These are phyloP conservation scores for Phymorhynchus buccinoides DNA, from an alignment of 1,140 invertebrate species.

Conservation along the genomic window DNA sequence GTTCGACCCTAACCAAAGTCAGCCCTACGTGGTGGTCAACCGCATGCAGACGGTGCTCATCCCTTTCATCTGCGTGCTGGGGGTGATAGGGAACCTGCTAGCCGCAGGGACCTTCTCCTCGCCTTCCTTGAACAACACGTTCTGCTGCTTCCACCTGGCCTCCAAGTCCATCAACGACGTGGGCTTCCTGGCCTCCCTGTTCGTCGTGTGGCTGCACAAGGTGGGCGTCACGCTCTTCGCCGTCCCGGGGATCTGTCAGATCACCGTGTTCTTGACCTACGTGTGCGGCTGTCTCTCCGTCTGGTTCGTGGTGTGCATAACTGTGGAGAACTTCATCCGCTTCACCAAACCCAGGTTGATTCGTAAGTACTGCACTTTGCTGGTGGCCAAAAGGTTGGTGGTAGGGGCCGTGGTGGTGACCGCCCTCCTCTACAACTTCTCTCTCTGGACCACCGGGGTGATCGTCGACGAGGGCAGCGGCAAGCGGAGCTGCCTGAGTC, in stretches of 20 bases:
- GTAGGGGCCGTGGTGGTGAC: slow-evolving; percentile 46
- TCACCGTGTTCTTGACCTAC: slow-evolving; percentile 64
- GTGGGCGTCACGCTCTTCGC: slow-evolving; percentile 70
- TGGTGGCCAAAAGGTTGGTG: slow-evolving; percentile 59
- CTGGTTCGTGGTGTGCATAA: slow-evolving; percentile 68
- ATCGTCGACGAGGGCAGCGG: not conserved
- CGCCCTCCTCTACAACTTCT: slow-evolving; percentile 53
- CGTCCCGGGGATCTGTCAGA: slow-evolving; percentile 60
- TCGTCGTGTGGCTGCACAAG: slow-evolving; percentile 75
- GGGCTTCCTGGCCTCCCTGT: slow-evolving; percentile 54
- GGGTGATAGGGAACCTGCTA: slow-evolving; percentile 52
- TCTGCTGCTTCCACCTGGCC: slow-evolving; percentile 54
- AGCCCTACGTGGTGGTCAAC: slow-evolving; percentile 29
- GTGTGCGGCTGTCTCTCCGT: slow-evolving; percentile 68
- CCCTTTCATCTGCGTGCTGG: slow-evolving; percentile 55
- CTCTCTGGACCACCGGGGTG: slow-evolving; percentile 35
- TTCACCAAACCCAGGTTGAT: slow-evolving; percentile 65
- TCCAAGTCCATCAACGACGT: slow-evolving; percentile 52
- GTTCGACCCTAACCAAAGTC: slow-evolving; percentile 11
- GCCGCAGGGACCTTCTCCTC: slow-evolving; percentile 49
- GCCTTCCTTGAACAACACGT: slow-evolving; percentile 42
- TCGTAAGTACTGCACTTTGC: slow-evolving; percentile 58
- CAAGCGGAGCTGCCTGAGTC: slow-evolving; percentile 13
- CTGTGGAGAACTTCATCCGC: slow-evolving; percentile 63
- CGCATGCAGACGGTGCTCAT: slow-evolving; percentile 43